Evolutionary conservation across 2,113 vertebrate genomes (phyloP).

Genomic region (Tenebrosternarchus preto): DNA sequence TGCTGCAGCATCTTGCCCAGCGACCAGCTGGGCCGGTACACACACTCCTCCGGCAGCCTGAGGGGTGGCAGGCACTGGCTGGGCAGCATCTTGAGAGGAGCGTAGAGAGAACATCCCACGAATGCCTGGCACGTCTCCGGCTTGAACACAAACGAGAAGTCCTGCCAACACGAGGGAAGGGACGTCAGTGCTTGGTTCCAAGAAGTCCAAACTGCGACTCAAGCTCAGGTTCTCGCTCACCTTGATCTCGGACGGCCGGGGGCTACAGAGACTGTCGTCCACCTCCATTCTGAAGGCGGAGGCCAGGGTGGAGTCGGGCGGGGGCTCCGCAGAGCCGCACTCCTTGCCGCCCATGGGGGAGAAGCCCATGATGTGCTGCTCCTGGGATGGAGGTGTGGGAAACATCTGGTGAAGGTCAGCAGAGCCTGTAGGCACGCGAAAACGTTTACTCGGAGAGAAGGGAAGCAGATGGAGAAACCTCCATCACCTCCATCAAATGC

Average conservation of each 20-base stretch:
- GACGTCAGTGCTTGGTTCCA: neutral
- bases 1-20: slow-evolving; percentile 89
- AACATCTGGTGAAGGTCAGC: slow-evolving; percentile 98
- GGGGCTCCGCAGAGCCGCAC: slow-evolving; percentile 87
- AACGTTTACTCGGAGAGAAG: neutral
- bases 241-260: slow-evolving; percentile 96
- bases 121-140: slow-evolving; percentile 89
- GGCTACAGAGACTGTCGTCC: slow-evolving; percentile 97
- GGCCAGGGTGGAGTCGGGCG: slow-evolving; percentile 80
- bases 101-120: slow-evolving; percentile 96
- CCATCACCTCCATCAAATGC: neutral
- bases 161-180: slow-evolving; percentile 70
- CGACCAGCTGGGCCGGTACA: slow-evolving; percentile 93
- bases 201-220: neutral
- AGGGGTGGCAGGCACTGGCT: slow-evolving; percentile 91
- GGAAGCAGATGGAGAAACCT: too few species aligned
- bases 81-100: slow-evolving; percentile 90
- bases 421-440: slow-evolving; percentile 75
- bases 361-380: slow-evolving; percentile 97
- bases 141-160: slow-evolving; percentile 96
- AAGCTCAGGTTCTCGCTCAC: slow-evolving; percentile 62
- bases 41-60: slow-evolving; percentile 90
- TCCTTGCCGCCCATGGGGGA: slow-evolving; percentile 97
- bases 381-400: slow-evolving; percentile 93
- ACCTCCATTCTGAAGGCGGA: slow-evolving; percentile 95